Base-by-base conservation (phyloP, 2,888 invertebrate genomes). In the Eledone cirrhosa region DNA sequence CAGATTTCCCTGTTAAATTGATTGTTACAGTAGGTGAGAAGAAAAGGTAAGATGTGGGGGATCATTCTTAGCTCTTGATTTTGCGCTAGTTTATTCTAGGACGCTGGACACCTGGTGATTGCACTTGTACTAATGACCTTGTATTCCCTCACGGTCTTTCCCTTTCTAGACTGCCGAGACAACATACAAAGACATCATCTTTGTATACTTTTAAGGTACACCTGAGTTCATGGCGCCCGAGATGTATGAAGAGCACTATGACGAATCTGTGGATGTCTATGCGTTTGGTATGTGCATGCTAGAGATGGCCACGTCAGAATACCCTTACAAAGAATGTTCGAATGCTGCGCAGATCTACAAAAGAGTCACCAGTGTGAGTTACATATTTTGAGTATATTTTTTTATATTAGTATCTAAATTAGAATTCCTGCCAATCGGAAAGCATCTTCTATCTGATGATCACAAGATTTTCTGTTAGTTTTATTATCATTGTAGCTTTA, bases 281-380 rank as follows among this genome's bases (percentile, higher is more conserved):
- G 99, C 99, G 19, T 99, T 99, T 92, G 99, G 99, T 65, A 99
- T 99, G 99, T 99, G 99, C 92, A 98, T 99, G 97, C 92, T 99
- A 88, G 99, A 99, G 93, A 99, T 99, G 99, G 98, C 98, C 63
- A 99, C 99, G 77, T 97, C 97, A 67, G 99, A 99, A 91, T 99
- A 99, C 92, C 99, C 99, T 0, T 99, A 99, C 92, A 96, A 96
- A 83, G 99, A 99, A 92, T 99, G 99, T 91, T 95, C 95, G 82
- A 98, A 98, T 33, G 98, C 99, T 59, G 99, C 98, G 80, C 99
- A 99, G 92, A 99, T 99, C 85, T 99, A 99, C 92, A 97, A 98
- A 92, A 97, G 98, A 92, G 99, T 99, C 77, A 97, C 97, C 85
- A 97, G 96, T 91, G 97, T 97, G 91, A 93, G 94, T 92, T 75